These are phyloP conservation scores for Microhierax caerulescens DNA, from an alignment of 2,797 vertebrate genomes.

Conservation along the genomic window DNA sequence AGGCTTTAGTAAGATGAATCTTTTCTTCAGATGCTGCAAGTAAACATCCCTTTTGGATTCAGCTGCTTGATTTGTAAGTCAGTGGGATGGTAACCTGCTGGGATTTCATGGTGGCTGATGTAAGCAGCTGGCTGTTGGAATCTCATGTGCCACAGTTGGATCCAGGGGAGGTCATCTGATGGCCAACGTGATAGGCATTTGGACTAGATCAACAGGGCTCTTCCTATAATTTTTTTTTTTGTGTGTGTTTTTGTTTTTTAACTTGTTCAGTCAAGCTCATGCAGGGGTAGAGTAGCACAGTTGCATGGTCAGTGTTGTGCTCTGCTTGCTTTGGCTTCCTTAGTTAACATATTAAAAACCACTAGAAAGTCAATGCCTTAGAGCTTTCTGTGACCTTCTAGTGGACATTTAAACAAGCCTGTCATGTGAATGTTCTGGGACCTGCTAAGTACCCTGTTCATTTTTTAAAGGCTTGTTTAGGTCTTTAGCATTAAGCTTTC, in stretches of 20 bases:
- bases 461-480: not conserved
- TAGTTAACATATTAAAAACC: not conserved
- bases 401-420: not conserved
- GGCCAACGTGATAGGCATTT: not conserved
- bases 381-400: not conserved
- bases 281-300: not conserved
- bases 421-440: not conserved
- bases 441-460: not conserved
- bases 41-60: not conserved
- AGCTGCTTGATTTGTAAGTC: not conserved
- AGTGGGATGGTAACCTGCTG: not conserved
- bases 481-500: not conserved
- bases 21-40: not conserved
- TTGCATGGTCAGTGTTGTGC: accelerated
- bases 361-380: not conserved
- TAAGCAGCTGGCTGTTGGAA: not conserved
- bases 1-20: not conserved
- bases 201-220: not conserved
- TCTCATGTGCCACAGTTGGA: not conserved
- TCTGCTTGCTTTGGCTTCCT: not conserved
- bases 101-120: not conserved
- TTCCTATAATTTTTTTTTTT: not conserved
- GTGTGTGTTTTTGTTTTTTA: not conserved
- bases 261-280: not conserved
- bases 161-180: not conserved